These are phyloP conservation scores for Litoditis marina DNA, from an alignment of 2,888 invertebrate genomes.

Conservation along the genomic window DNA sequence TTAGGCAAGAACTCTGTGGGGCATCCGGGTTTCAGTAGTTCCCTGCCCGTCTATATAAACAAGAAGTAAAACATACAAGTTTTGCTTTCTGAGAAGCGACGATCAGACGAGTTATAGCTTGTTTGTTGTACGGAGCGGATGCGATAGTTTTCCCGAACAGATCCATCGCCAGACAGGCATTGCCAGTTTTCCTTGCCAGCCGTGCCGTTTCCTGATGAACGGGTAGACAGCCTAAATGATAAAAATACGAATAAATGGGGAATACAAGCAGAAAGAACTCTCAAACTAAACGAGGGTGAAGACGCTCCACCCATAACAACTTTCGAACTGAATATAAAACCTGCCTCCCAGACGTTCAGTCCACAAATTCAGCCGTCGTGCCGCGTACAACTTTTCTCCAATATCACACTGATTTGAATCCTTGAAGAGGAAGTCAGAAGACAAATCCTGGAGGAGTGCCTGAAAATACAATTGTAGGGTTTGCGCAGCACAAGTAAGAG, in stretches of 20 bases:
- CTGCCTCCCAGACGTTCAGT: constrained; percentile 3
- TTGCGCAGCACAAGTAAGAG: no score
- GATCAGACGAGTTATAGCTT: not conserved
- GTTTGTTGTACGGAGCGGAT: not conserved
- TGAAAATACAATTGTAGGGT: no score
- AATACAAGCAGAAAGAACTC: not conserved
- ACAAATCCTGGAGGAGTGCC: not conserved
- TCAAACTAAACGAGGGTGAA: not conserved
- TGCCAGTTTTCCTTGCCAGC: constrained; percentile 32
- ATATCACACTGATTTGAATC: no score
- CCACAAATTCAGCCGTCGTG: constrained; percentile 10
- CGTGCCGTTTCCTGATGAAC: constrained; percentile 17
- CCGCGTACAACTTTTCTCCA: constrained; percentile 4
- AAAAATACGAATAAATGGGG: not conserved
- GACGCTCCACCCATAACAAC: not conserved
- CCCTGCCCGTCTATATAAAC: no score
- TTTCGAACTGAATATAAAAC: not conserved
- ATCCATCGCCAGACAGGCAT: constrained; percentile 22
- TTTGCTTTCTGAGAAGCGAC: not conserved
- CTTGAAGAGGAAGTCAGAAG: not conserved
- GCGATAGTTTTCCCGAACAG: constrained; percentile 1
- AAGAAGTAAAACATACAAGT: constrained; percentile 5
- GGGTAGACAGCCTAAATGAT: not conserved
- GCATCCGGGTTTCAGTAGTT: no score
- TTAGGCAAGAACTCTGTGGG: no score